These are phyloP conservation scores for Borostomias antarcticus DNA, from an alignment of 2,797 vertebrate species.

Conservation along the genomic window DNA sequence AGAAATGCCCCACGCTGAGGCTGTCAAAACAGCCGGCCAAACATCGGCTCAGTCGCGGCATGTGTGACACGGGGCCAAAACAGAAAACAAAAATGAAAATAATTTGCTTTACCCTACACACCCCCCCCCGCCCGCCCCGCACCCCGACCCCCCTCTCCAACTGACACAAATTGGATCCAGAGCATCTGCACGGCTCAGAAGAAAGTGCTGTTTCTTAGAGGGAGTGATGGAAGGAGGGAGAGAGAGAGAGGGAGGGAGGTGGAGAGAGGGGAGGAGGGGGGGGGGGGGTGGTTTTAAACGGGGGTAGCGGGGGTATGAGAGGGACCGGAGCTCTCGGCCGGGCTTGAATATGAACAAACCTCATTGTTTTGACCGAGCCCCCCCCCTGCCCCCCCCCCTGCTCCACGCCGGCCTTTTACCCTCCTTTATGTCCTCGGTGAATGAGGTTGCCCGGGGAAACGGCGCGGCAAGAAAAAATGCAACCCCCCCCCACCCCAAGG, in stretches of 20 bases:
- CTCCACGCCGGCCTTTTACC: constrained; percentile 66
- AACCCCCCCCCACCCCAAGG: constrained; percentile 13
- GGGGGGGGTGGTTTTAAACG: constrained; percentile 21
- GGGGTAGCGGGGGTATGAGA: constrained; percentile 46
- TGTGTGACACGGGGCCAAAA: constrained; percentile 25
- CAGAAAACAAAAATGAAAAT: constrained; percentile 17
- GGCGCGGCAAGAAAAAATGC: constrained; percentile 69
- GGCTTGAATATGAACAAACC: constrained; percentile 78
- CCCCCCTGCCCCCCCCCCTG: no score
- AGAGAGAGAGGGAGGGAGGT: not conserved
- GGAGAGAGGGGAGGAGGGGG: constrained; percentile 39
- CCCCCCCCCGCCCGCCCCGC: not conserved
- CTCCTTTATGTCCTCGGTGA: constrained; percentile 72
- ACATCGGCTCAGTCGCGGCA: constrained; percentile 37
- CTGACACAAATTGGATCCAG: constrained; percentile 54
- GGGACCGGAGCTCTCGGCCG: constrained; percentile 58
- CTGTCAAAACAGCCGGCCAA: constrained; percentile 47
- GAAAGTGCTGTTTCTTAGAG: constrained; percentile 34
- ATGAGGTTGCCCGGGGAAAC: constrained; percentile 79
- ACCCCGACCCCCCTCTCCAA: constrained; percentile 15
- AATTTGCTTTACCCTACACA: not conserved
- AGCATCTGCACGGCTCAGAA: constrained; percentile 35
- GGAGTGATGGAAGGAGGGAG: not conserved
- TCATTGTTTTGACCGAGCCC: constrained; percentile 73
- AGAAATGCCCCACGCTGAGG: constrained; percentile 46